Base-by-base conservation (phyloP, 2,888 invertebrate species). In the Andrena camellia region DNA sequence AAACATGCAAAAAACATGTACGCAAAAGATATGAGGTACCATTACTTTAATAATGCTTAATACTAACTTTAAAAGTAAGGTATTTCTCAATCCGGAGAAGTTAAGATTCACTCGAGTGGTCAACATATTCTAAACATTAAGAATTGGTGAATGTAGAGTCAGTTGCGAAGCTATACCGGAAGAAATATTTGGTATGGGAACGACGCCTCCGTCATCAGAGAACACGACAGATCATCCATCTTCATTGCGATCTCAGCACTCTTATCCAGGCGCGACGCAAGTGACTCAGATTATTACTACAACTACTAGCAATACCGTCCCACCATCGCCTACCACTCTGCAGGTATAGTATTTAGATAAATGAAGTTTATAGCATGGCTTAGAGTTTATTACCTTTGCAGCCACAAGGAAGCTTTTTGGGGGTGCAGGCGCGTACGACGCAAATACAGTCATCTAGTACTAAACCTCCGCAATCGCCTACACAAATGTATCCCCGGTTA, bases 151-250 rank as follows among this genome's bases (percentile, higher is more conserved):
- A 33, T 23, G 13, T 72, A 94, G 97, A 88, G 97, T 97, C 23
- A 97, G 97, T 92, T 98, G 97, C 94, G 98, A 98, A 94, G 97
- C 98, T 76, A 98, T 98, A 91, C 98, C 98, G 10, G 98, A 98
- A 94, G 98, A 98, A 95, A 97, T 97, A 92, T 96, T 96, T 33
- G 96, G 96, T 7, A 94, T 94, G 96, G 97, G 95, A 62, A 96
- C 96, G 10, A 97, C 97, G 29, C 97, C 97, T 35, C 97, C 96
- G 6, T 94, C 95, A 13, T 94, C 94, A 50, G 95, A 95, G 62
- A 91, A 93, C 81, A 81, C 91, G 13, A 90, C 93, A 13, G 94
- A 94, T 75, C 95, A 95, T 90, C 95, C 95, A 1, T 89, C 93
- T 0, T 91, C 94, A n/a, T 87, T 95, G 35, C 94, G 94, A 68